Evolutionary conservation across 1,140 invertebrate species (phyloP).

Genomic region (Acyrthosiphon pisum): DNA sequence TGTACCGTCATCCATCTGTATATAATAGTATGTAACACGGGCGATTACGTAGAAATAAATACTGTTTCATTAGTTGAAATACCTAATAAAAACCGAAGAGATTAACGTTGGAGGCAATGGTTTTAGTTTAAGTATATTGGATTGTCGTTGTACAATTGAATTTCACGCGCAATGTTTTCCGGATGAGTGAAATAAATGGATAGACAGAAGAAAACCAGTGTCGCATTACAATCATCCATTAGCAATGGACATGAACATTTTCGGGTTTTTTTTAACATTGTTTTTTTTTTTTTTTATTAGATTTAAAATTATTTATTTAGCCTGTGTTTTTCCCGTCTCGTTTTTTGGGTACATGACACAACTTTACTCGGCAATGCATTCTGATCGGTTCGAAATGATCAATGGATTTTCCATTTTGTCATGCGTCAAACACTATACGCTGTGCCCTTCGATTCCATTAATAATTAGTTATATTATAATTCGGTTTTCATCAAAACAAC

Average conservation of each 20-base stretch:
- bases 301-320: not conserved
- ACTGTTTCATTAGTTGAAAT: constrained; percentile 10
- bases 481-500: not conserved
- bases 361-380: not conserved
- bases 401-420: not conserved
- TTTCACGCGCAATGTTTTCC: not conserved
- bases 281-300: not conserved
- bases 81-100: constrained; percentile 16
- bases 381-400: not conserved
- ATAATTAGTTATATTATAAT: not conserved
- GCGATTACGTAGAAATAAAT: not conserved
- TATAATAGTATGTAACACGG: not conserved
- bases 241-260: not conserved
- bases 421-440: not conserved
- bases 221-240: constrained; percentile 25
- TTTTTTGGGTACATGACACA: not conserved
- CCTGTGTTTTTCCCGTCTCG: not conserved
- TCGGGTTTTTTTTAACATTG: not conserved
- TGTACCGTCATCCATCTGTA: not conserved
- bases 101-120: not conserved
- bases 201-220: not conserved
- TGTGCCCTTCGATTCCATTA: not conserved
- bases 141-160: constrained; percentile 21
- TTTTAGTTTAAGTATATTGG: constrained; percentile 16
- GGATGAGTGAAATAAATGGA: not conserved